These are phyloP conservation scores for Stomatorhinus walkeri DNA, from an alignment of 2,797 vertebrate genomes.

Conservation along the genomic window DNA sequence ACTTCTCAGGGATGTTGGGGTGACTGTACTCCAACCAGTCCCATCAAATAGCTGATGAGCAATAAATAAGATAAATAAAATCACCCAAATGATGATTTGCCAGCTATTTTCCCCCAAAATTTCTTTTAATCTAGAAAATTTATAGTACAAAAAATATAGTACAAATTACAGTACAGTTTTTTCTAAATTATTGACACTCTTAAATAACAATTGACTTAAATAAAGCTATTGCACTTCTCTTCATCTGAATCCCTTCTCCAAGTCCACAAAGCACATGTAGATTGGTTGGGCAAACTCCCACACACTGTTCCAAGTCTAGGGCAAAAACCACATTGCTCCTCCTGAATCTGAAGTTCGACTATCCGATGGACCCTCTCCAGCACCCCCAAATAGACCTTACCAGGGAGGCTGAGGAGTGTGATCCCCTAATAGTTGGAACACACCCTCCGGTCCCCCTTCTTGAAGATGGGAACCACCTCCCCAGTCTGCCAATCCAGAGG, in stretches of 20 bases:
- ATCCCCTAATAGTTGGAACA: too few relatives aligned
- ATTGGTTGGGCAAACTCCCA: too few relatives aligned
- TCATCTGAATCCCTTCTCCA: neutral
- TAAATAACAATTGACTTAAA: neutral
- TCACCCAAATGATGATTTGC: neutral
- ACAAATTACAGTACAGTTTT: neutral
- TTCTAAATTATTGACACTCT: neutral
- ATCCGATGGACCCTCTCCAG: too few relatives aligned
- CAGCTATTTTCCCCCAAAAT: neutral
- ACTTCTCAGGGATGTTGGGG: conserved; percentile 64
- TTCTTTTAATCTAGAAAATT: neutral
- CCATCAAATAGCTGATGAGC: conserved; percentile 79
- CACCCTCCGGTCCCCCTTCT: too few relatives aligned
- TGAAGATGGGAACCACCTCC: too few relatives aligned
- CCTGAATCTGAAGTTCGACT: too few relatives aligned
- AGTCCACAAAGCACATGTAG: too few relatives aligned
- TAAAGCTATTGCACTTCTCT: neutral
- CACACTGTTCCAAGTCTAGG: too few relatives aligned
- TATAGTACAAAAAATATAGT: neutral
- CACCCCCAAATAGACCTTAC: too few relatives aligned
- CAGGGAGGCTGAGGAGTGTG: too few relatives aligned
- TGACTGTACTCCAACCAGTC: conserved; percentile 69
- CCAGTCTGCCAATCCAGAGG: too few relatives aligned
- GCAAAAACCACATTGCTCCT: too few relatives aligned
- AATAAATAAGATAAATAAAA: neutral